Conservation (phyloP, 2,797 vertebrate species). For the Gymnothorax reevesii region DNA sequence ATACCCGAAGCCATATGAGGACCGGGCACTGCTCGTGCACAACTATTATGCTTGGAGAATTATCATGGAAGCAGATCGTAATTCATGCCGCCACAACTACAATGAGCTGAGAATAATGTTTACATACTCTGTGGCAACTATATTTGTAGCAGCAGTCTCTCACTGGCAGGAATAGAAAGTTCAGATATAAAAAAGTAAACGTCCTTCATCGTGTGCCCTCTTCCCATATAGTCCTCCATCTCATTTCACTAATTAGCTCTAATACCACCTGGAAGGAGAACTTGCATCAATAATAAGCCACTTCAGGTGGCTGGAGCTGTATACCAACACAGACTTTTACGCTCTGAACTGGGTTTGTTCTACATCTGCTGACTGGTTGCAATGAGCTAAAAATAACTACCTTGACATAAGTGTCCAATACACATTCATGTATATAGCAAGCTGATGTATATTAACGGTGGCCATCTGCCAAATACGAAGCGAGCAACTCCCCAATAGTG, state of each 20-base stretch:
- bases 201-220: too few species aligned
- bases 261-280: too few species aligned
- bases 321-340: too few species aligned
- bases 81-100: not conserved
- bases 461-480: not conserved
- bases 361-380: not conserved
- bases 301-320: too few species aligned
- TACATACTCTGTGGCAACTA: not conserved
- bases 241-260: too few species aligned
- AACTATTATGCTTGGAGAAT: not conserved
- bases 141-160: too few species aligned
- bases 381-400: not conserved
- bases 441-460: not conserved
- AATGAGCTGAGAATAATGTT: not conserved
- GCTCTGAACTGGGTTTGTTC: too few species aligned
- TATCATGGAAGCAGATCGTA: not conserved
- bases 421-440: not conserved
- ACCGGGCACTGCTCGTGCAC: not conserved
- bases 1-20: not conserved
- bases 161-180: too few species aligned
- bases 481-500: not conserved
- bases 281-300: too few species aligned
- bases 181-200: too few species aligned
- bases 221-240: too few species aligned
- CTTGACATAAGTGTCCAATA: not conserved